Percentiles rank a stretch among this genome's conserved stretches.
Evolutionary conservation across 1,140 invertebrate species (phyloP).

Genomic region (Delia radicum): DNA sequence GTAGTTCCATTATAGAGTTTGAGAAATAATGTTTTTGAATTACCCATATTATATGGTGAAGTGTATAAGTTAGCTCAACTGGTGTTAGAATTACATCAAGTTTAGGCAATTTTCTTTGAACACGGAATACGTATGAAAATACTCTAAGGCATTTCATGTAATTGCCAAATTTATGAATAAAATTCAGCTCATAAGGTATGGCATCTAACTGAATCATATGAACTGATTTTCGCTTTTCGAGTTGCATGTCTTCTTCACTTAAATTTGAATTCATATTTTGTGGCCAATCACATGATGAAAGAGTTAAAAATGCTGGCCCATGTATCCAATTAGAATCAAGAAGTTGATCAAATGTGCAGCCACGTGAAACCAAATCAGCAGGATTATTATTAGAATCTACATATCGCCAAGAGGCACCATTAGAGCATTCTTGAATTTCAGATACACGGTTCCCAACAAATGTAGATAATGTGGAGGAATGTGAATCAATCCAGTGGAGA

Average conservation of each 20-base stretch:
- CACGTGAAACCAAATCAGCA: conserved; percentile 44
- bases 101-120: too few species aligned
- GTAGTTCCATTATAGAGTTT: too few species aligned
- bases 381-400: conserved; percentile 39
- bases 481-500: conserved; percentile 32
- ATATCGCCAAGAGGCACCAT: conserved; percentile 34
- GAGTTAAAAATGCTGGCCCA: background rate
- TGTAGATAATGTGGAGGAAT: too few species aligned
- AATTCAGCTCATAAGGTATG: background rate
- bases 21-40: conserved; percentile 8
- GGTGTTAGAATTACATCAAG: background rate
- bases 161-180: background rate
- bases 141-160: background rate
- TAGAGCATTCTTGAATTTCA: too few species aligned
- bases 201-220: background rate
- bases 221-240: background rate
- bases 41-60: background rate
- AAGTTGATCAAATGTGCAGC: conserved; percentile 14
- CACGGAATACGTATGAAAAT: background rate
- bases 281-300: background rate
- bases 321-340: background rate
- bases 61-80: background rate
- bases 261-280: background rate
- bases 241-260: background rate
- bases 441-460: too few species aligned